Evolutionary conservation across 1,140 invertebrate genomes (phyloP), one percentile per base, ranked within the genome.

Genomic region (Papilio polytes): DNA sequence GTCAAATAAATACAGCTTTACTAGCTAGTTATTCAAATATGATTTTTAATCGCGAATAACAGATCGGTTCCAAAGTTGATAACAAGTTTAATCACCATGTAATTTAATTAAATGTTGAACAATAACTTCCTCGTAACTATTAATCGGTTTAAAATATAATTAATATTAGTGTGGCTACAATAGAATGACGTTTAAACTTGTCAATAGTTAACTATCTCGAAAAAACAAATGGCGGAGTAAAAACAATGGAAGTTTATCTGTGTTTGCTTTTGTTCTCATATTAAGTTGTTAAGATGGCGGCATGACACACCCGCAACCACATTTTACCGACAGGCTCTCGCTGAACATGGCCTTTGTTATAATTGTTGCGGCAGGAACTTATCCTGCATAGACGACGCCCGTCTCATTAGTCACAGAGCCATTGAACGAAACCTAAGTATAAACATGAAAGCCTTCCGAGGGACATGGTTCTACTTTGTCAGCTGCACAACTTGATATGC

Each of bases 271-370:
- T 20, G 53, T 63, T 78, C 77, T 63, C 18, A n/a, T n/a, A 78
- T 59, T 44, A 78, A 46, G 36, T 78, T 63, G 53, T 63, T 20
- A 51, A 76, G 74, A 74, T 81, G 36, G 22, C 66, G 48, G 44
- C 51, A 78, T 84, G 77, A 83, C 80, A 86, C 84, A 86, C 82
- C 72, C 82, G 84, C 86, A 92, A 91, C 90, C 90, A 92, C 90
- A 92, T 81, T 88, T 92, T 88, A 91, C 82, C 87, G 48, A 66
- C 73, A 22, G 66, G 78, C 53, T 82, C 84, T 80, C 44, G 2
- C 36, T 66, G 77, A 78, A 78, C 56, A 78, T 44, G 20, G 77
- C 53, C 77, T 78, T 66, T 78, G 77, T 78, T 66, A 63, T 78
- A 78, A 78, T 78, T 78, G 77, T 78, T 56, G 56, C 36, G 77